phyloP scores from a whole-genome alignment of 2,113 vertebrate genomes.

The Piaya cayana region DNA sequence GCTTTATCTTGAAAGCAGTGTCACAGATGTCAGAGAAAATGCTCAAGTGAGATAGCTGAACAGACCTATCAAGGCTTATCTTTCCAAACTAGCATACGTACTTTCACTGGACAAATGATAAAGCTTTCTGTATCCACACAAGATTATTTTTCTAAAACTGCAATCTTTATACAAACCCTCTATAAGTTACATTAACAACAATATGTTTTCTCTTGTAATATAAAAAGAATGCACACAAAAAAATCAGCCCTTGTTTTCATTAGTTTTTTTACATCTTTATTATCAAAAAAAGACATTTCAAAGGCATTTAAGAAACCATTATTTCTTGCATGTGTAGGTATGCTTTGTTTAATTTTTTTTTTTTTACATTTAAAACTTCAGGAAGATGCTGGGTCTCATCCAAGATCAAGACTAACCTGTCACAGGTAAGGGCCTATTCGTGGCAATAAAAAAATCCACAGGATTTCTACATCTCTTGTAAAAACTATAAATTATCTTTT shows the following conservation, averaged over 20 bases:
- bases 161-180: not conserved
- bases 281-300: not conserved
- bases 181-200: not conserved
- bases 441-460: not conserved
- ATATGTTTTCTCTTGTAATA: not conserved
- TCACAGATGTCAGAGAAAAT: not conserved
- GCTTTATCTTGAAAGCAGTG: not conserved
- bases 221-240: not conserved
- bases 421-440: not conserved
- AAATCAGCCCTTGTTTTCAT: not conserved
- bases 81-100: not conserved
- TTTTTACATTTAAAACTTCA: not conserved
- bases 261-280: not conserved
- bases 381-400: not conserved
- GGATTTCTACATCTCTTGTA: not conserved
- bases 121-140: not conserved
- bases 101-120: not conserved
- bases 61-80: not conserved
- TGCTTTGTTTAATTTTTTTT: not conserved
- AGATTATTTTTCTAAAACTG: not conserved
- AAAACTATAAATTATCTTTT: not conserved
- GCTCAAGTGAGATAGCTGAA: not conserved
- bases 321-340: not conserved
- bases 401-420: not conserved
- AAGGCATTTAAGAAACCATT: not conserved